Evolutionary conservation across 1,140 invertebrate genomes (phyloP), one percentile per base, ranked within the genome.

Genomic region (Tenebrio molitor): DNA sequence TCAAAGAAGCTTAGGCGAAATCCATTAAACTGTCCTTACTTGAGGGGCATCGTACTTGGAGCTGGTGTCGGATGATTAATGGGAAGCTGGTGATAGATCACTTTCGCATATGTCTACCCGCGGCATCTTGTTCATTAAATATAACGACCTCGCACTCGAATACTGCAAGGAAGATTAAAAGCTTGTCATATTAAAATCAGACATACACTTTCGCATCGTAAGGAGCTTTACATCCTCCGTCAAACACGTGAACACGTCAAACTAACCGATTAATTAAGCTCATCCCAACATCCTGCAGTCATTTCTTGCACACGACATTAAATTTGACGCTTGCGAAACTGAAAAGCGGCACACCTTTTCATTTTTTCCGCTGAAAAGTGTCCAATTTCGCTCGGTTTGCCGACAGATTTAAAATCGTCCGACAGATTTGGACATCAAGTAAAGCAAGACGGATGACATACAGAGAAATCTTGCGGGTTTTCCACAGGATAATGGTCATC

Each of bases 81-180:
- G 73, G 66, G 68, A 66, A 67, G 67, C 4, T 39, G 50, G 73
- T 74, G 73, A 74, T 74, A 71, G 73, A 74, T 74, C 69, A 66
- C 44, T 74, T 74, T 74, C 73, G 73, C 70, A 74, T 74, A 74
- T 74, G 70, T 74, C 65, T 68, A 68, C 39, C 16, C 34, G 64
- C 66, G 69, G 73, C 73, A 74, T 74, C 73, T 74, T 74, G 73
- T 74, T 74, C 73, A 74, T 74, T 74, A 74, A 50, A 71, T 68
- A 53, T 68, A 73, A 74, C 73, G 69, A 74, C 64, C 67, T 71
- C 50, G 58, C 72, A 65, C 72, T 67, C 50, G 25, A 71, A 71
- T 67, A 42, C 39, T 65, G 34, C 64, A 29, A 39, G 39, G 64
- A 67, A 69, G 69, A 73, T 73, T 69, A 73, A 73, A 53, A 67